Evolutionary conservation across 92 coral and sea anemone genomes (phyloP).

Genomic region (Anthopleura xanthogrammica): DNA sequence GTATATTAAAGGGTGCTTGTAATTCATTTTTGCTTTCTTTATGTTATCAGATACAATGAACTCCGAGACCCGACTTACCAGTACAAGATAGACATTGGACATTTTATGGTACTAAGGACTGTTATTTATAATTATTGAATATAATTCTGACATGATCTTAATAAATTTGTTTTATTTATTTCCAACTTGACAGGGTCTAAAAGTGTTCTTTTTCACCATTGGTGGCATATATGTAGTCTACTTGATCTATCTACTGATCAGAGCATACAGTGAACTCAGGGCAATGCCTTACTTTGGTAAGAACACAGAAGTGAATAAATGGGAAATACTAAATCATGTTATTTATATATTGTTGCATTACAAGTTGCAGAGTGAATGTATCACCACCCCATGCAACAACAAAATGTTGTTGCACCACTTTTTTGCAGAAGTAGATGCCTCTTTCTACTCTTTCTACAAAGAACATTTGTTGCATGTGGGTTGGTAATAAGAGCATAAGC

Average conservation of each 20-base stretch:
- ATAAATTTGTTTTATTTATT: not conserved
- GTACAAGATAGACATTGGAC: constrained; percentile 94
- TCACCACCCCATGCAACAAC: too few species aligned
- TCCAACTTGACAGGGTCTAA: constrained; percentile 64
- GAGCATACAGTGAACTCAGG: constrained; percentile 92
- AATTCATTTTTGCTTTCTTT: not conserved
- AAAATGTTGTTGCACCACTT: too few species aligned
- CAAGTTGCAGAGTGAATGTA: too few species aligned
- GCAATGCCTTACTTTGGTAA: constrained; percentile 98
- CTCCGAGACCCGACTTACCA: constrained; percentile 95
- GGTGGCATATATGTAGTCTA: constrained; percentile 82
- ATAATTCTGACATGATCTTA: not conserved
- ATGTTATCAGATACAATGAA: constrained; percentile 75
- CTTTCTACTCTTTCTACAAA: too few species aligned
- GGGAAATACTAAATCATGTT: not conserved
- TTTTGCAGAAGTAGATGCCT: too few species aligned
- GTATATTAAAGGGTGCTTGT: not conserved
- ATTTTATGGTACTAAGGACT: constrained; percentile 75
- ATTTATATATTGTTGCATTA: too few species aligned
- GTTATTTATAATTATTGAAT: constrained; percentile 16
- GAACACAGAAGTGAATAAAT: not conserved
- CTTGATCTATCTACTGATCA: constrained; percentile 78
- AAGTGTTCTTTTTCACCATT: constrained; percentile 94
- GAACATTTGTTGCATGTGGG: too few species aligned
- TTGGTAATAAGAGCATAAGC: too few species aligned